phyloP scores from a whole-genome alignment of 2,888 invertebrate species.

The Coremacera marginata region DNA sequence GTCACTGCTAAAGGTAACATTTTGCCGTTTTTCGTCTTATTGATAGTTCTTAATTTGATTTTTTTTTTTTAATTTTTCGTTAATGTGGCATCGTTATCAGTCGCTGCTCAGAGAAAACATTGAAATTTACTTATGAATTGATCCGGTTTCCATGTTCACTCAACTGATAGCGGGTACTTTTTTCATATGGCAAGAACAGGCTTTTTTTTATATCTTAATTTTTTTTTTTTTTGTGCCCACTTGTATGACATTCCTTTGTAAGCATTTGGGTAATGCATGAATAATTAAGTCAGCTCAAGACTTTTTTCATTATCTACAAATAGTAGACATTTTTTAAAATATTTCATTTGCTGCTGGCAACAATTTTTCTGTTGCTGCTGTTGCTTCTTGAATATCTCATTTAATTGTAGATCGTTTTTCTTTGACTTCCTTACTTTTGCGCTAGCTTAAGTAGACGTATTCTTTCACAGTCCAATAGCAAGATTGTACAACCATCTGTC shows the following conservation, averaged over 20 bases:
- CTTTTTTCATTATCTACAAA: neutral
- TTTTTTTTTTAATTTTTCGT: neutral
- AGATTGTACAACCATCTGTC: no score
- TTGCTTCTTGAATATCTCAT: neutral
- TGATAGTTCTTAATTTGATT: neutral
- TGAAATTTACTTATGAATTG: conserved; percentile 55
- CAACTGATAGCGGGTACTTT: conserved; percentile 16
- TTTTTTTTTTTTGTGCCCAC: neutral
- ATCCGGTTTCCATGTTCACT: conserved; percentile 45
- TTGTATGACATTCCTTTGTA: conserved; percentile 13
- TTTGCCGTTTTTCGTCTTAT: neutral
- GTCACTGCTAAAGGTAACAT: conserved; percentile 23
- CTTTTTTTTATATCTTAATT: neutral
- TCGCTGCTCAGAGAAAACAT: conserved; percentile 48
- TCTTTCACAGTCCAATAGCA: no score
- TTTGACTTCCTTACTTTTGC: neutral
- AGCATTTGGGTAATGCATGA: conserved; percentile 3
- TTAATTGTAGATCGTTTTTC: neutral
- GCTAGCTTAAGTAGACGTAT: neutral
- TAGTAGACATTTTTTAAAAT: conserved; percentile 17
- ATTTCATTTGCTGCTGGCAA: conserved; percentile 3
- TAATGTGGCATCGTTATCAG: conserved; percentile 37
- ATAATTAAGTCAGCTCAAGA: conserved; percentile 15
- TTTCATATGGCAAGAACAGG: neutral
- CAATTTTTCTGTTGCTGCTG: neutral